Base-by-base conservation (phyloP, 2,113 vertebrate species). In the Mormyrus iriodes region DNA sequence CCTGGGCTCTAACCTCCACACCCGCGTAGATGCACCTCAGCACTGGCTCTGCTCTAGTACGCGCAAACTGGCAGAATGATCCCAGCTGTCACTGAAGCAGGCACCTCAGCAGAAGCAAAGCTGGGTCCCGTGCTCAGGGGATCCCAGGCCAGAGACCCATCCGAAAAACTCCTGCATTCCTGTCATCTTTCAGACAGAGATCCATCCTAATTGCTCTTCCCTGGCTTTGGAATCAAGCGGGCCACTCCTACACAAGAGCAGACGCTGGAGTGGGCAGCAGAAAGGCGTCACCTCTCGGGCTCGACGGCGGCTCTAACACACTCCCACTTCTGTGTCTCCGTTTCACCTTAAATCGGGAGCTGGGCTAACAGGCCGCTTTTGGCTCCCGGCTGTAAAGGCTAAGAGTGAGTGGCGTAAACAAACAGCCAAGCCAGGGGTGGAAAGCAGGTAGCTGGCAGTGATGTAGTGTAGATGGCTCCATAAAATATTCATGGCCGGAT, bases 401-500 rank as follows among this genome's bases (percentile, higher is more conserved):
- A 13, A 46, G 27, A 85, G 44, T 2, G 42, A n/a, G 46, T 8
- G 7, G 82, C 39, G 19, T 85, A 49, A 85, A 85, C 42, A 85
- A 85, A 48, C 39, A 13, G 46, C 46, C 19, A 85, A 27, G 48
- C 46, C 44, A 7, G 0, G 44, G n/a, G 24, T 31, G 31, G 0
- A 9, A 51, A 85, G 21, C 44, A 51, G 83, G 21, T 44, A 85
- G 46, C 19, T 49, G n/a, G 83, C 83, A 15, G 44, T 49, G 82
- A 48, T 31, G n/a, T 15, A 6, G 48, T 51, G 83, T 51, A 51
- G n/a, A 85, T 49, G 44, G 46, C 0, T 48, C 83, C 13, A 85
- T 85, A 85, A 85, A 85, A 85, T 85, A 85, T 85, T 85, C 83
- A 85, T 85, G 46, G 21, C 42, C 48, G n/a, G 44, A 49, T 48